Evolutionary conservation across 2,888 invertebrate genomes (phyloP), one percentile per base, ranked within the genome.

Genomic region (Amphiduros pacificus): DNA sequence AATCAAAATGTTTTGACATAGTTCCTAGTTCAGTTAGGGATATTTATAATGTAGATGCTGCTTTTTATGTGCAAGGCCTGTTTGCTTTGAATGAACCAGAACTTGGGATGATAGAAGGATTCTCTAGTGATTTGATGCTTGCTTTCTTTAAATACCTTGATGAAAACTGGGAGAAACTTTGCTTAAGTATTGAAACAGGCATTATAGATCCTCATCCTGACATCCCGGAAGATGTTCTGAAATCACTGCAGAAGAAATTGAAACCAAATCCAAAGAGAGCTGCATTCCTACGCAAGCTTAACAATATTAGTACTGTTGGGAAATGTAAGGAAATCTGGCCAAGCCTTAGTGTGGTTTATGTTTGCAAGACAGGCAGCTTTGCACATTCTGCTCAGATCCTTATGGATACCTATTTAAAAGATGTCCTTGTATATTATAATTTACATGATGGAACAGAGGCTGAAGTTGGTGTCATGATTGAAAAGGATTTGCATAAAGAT

Each of bases 111-210:
- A 51, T 51, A 2, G 51, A 51, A 5, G 51, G 17, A 2, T 51
- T 51, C 51, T 51, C 51, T 2, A 51, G 51, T 22, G 29, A 51
- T 20, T 29, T 51, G 2, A 2, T 51, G 20, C 29, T 29, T 29
- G 27, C 51, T n/a, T 51, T 51, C 27, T 51, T 51, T 27, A 51
- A 51, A n/a, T 28, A 29, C 20, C n/a, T 51, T 2, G 51, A 51
- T 11, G 2, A 3, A 14, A 22, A 51, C 51, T 29, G 27, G 17
- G 28, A 51, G n/a, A 17, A 27, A 14, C 24, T 51, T 5, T 51
- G 51, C 17, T 27, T 3, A 9, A 29, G 29, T 51, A 51, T 51
- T 20, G 27, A 17, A 29, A n/a, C 17, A 9, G 51, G 51, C 5
- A 22, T 20, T 51, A 51, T 51, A 6, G 17, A 26, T 3, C 28